Base-by-base conservation (phyloP, 2,797 vertebrate genomes). In the Hozukius guyotensis region DNA sequence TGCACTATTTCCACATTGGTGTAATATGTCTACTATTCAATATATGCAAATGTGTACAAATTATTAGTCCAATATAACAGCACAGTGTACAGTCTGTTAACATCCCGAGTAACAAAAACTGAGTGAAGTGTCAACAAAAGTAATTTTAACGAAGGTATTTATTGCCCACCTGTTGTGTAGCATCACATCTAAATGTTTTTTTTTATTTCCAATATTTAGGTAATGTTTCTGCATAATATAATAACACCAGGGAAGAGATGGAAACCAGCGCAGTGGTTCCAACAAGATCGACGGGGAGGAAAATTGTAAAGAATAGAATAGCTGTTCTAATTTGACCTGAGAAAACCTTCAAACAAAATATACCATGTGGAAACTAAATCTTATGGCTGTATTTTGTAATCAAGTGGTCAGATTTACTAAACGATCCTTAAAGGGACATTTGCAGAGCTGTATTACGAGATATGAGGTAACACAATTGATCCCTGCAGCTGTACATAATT, bases 81-180 rank as follows among this genome's bases (percentile, higher is more conserved):
- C 57, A 6, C 13, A 24, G 8, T 11, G 13, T 18, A 2, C 0
- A 13, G 8, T 24, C 8, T 70, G 8, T 4, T 22, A 46, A 56
- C 0, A 1, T 6, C 13, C 2, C 3, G 2, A 22, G 25, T 16
- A 22, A 1, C 0, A 4, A 12, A 12, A 9, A 49, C 2, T 5
- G 16, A 6, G 11, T 34, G 4, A 16, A 18, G 0, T 18, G 4
- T 22, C 5, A 4, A 16, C 57, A 31, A n/a, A 5, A 12, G 57
- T 62, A 2, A 2, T 1, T 13, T 22, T 8, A 46, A 9, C 1
- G 27, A 20, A 24, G 4, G 6, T 13, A 49, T 49, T 67, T 11
- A 67, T 20, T 59, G 25, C 36, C 14, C 2, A 0, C 2, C 10
- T 22, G 11, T 11, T 57, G 6, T 10, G 3, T 14, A 1, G 0